These are phyloP conservation scores for Magallana angulata DNA, from an alignment of 1,140 invertebrate genomes.

Conservation along the genomic window DNA sequence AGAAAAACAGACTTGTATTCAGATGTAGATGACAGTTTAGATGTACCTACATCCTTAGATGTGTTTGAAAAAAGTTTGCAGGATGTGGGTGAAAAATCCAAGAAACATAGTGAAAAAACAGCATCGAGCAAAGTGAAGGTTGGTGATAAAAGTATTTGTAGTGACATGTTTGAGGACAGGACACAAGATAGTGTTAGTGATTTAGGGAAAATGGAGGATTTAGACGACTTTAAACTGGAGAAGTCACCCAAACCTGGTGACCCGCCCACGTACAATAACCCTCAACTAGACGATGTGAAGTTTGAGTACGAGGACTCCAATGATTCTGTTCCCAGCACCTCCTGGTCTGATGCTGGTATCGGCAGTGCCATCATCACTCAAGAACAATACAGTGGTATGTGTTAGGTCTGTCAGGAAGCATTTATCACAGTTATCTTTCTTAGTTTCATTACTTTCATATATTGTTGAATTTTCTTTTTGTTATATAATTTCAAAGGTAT, in stretches of 20 bases:
- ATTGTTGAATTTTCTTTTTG: too few species aligned
- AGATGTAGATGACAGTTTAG: not conserved
- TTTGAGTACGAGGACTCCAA: conserved; percentile 21
- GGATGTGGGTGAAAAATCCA: not conserved
- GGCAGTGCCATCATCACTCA: conserved; percentile 6
- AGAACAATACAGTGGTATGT: not conserved
- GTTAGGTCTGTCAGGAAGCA: not conserved
- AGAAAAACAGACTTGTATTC: not conserved
- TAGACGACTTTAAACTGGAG: conserved; percentile 6
- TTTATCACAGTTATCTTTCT: too few species aligned
- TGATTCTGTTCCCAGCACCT: not conserved
- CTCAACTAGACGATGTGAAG: not conserved
- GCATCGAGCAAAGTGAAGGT: not conserved
- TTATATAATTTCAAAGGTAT: too few species aligned
- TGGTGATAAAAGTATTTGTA: not conserved
- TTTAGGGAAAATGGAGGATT: not conserved
- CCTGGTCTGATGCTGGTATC: not conserved
- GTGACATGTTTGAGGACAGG: conserved; percentile 3
- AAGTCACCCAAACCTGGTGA: conserved; percentile 15
- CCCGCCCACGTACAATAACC: not conserved
- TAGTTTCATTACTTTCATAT: too few species aligned
- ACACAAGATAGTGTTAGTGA: conserved; percentile 12
- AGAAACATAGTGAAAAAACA: conserved; percentile 8
- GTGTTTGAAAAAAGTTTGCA: conserved; percentile 34
- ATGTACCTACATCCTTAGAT: not conserved